Conservation (phyloP, 2,797 vertebrate species). For the Natrix natrix region DNA sequence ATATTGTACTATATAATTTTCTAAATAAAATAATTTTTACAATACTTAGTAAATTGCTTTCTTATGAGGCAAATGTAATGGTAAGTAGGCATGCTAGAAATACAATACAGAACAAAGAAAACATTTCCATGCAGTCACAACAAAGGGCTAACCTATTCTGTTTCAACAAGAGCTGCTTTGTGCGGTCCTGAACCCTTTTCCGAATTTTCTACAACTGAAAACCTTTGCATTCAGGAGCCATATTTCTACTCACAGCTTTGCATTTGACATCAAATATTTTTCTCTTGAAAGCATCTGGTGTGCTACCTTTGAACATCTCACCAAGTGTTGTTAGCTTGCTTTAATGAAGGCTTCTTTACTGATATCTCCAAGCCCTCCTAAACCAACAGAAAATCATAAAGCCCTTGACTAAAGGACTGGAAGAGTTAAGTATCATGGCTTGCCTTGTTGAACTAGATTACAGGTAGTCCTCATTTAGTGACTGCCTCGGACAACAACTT, state of each 20-base stretch:
- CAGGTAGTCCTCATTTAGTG: background rate
- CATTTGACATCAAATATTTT: slow-evolving; percentile 28
- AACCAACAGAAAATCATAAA: slow-evolving; percentile 14
- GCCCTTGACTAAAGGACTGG: slow-evolving; percentile 2
- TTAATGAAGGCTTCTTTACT: slow-evolving; percentile 30
- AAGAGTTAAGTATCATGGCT: background rate
- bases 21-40: background rate
- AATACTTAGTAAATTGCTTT: background rate
- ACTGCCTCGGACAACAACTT: background rate
- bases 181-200: background rate
- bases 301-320: slow-evolving; percentile 25
- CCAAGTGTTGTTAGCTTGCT: slow-evolving; percentile 22
- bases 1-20: background rate
- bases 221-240: background rate
- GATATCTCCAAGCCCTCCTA: slow-evolving; percentile 22
- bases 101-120: slow-evolving; percentile 22
- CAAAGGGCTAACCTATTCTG: rapidly evolving
- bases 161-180: background rate
- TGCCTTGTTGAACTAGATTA: slow-evolving; percentile 24
- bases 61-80: background rate
- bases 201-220: background rate
- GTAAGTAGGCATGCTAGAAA: slow-evolving; percentile 4
- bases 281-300: slow-evolving; percentile 34
- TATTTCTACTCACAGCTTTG: slow-evolving; percentile 21
- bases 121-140: background rate